A percentile compares a stretch with the other conserved stretches of the same genome.
Conservation (phyloP, 2,113 vertebrate species). For the Prunella himalayana region DNA sequence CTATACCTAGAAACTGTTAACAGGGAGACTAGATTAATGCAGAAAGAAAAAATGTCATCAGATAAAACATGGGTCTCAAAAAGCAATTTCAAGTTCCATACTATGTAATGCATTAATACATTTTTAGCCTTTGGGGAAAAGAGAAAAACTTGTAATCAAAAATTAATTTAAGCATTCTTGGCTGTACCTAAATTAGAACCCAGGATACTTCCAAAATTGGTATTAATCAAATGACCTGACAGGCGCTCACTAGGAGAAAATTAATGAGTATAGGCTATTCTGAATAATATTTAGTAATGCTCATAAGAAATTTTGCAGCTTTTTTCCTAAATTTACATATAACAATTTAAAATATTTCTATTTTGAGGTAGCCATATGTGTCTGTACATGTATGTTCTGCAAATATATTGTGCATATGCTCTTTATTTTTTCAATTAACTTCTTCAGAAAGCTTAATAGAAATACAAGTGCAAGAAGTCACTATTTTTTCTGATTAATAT, state of each 20-base stretch:
- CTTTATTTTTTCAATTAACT: neutral
- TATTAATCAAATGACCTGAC: conserved; percentile 32
- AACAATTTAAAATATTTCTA: neutral
- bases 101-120: neutral
- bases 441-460: neutral
- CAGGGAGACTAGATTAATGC: conserved; percentile 31
- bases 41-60: conserved; percentile 28
- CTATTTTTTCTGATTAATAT: neutral
- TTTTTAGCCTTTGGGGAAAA: neutral
- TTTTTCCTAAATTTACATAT: neutral
- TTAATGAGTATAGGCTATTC: neutral
- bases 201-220: neutral
- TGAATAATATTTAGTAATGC: neutral
- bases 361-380: neutral
- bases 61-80: conserved; percentile 35
- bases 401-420: neutral
- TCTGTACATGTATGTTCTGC: neutral
- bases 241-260: conserved; percentile 12
- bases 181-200: conserved; percentile 35
- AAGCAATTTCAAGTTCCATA: conserved; percentile 28
- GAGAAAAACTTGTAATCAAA: conserved; percentile 39
- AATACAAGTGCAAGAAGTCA: neutral
- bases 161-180: conserved; percentile 42
- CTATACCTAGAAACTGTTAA: conserved; percentile 9
- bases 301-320: neutral